Evolutionary conservation across 2,888 invertebrate species (phyloP).

Genomic region (Reticulitermes lucifugus): DNA sequence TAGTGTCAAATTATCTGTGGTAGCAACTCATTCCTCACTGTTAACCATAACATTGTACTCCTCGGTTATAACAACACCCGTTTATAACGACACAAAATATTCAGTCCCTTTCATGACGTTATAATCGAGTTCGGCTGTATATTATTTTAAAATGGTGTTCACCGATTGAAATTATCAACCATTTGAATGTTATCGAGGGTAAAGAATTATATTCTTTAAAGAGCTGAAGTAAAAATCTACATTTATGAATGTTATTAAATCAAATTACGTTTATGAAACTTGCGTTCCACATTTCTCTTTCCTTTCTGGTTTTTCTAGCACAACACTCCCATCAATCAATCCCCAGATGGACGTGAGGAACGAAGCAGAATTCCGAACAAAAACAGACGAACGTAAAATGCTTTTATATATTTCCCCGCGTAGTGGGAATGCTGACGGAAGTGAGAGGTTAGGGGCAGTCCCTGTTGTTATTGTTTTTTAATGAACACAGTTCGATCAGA

Average conservation of each 20-base stretch:
- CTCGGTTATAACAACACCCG: too few relatives aligned
- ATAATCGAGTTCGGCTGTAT: too few relatives aligned
- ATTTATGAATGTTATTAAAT: neutral
- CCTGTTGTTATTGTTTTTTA: constrained; percentile 20
- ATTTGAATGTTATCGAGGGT: neutral
- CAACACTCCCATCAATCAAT: constrained; percentile 6
- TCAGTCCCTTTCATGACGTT: too few relatives aligned
- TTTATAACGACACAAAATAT: too few relatives aligned
- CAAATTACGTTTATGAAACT: neutral
- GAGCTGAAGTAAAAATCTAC: neutral
- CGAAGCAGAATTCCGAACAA: neutral
- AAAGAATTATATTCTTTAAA: neutral
- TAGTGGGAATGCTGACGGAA: neutral
- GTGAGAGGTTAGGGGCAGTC: neutral
- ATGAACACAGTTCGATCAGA: constrained; percentile 22
- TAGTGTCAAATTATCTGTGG: neutral
- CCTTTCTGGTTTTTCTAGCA: neutral
- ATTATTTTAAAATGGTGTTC: neutral
- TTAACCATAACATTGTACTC: too few relatives aligned
- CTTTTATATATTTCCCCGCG: neutral
- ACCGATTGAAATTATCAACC: neutral
- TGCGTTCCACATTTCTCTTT: neutral
- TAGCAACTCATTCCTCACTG: too few relatives aligned
- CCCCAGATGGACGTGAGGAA: neutral
- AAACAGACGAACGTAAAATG: neutral